These are phyloP conservation scores for Clarias platycephalus DNA, from an alignment of 2,797 vertebrate species.

Conservation along the genomic window DNA sequence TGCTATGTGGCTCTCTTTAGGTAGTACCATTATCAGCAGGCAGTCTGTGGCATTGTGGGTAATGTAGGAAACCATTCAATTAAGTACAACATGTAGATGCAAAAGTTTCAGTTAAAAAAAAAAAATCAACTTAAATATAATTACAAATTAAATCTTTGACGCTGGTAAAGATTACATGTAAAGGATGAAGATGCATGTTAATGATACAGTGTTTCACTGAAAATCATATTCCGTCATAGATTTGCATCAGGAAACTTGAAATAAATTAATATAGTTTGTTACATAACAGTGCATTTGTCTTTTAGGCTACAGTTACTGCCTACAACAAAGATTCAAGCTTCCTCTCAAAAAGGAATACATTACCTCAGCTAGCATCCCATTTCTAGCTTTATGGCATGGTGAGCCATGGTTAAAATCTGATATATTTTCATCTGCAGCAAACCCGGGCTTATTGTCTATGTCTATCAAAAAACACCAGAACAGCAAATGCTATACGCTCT, in stretches of 20 bases:
- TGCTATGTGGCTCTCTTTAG: background rate
- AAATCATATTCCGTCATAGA: background rate
- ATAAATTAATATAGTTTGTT: background rate
- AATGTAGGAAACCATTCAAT: background rate
- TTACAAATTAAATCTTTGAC: constrained; percentile 2
- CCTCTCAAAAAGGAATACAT: background rate
- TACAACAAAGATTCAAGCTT: background rate
- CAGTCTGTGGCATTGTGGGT: background rate
- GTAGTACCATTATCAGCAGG: background rate
- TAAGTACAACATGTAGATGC: background rate
- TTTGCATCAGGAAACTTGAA: background rate
- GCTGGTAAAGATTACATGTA: background rate
- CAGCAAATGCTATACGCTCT: constrained; percentile 44
- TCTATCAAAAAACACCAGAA: background rate
- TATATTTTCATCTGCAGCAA: constrained; percentile 38
- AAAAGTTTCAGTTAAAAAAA: background rate
- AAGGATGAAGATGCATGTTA: background rate
- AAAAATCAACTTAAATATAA: background rate
- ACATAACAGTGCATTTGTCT: background rate
- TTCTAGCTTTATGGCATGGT: constrained; percentile 7
- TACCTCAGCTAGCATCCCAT: background rate
- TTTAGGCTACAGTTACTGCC: constrained; percentile 7
- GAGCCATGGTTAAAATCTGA: background rate
- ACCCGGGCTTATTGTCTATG: constrained; percentile 25
- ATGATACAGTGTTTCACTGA: background rate